These are phyloP conservation scores for Emmelina monodactyla DNA, from an alignment of 2,888 invertebrate genomes.

Conservation along the genomic window DNA sequence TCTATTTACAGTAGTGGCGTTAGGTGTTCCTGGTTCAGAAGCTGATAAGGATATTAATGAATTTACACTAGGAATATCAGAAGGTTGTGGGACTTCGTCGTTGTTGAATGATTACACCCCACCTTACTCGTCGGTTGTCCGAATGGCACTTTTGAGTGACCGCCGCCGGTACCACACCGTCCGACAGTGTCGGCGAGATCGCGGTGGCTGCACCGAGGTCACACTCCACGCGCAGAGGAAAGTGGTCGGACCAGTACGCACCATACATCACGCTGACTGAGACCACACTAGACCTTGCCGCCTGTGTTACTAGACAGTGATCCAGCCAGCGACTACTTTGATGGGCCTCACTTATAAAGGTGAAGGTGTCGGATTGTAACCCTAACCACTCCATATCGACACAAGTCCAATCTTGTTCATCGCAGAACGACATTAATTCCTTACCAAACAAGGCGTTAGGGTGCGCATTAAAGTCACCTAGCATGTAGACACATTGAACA, in stretches of 20 bases:
- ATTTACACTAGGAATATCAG: no score
- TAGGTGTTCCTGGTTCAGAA: no score
- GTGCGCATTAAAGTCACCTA: conserved; percentile 6
- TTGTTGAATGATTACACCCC: no score
- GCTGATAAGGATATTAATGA: no score
- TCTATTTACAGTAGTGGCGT: no score
- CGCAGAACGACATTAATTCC: conserved; percentile 2
- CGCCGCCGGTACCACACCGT: no score
- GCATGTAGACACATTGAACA: conserved; percentile 1
- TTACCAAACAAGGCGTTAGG: not conserved
- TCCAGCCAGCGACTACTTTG: conserved; percentile 9
- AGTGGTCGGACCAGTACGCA: conserved; percentile 10
- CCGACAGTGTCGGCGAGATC: no score
- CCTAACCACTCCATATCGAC: not conserved
- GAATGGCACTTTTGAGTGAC: no score
- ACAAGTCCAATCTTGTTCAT: not conserved
- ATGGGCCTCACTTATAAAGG: conserved; percentile 9
- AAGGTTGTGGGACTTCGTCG: no score
- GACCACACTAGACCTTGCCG: conserved; percentile 3
- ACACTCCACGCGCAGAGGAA: conserved; percentile 2
- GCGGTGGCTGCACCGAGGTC: no score
- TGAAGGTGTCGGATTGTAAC: conserved; percentile 3
- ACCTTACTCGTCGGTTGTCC: no score
- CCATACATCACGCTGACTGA: conserved; percentile 3
- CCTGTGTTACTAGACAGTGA: conserved; percentile 7